A percentile compares a stretch with the other conserved stretches of the same genome.
These are phyloP conservation scores for Neoseiulus cucumeris DNA, from an alignment of 1,140 invertebrate species.

Conservation along the genomic window DNA sequence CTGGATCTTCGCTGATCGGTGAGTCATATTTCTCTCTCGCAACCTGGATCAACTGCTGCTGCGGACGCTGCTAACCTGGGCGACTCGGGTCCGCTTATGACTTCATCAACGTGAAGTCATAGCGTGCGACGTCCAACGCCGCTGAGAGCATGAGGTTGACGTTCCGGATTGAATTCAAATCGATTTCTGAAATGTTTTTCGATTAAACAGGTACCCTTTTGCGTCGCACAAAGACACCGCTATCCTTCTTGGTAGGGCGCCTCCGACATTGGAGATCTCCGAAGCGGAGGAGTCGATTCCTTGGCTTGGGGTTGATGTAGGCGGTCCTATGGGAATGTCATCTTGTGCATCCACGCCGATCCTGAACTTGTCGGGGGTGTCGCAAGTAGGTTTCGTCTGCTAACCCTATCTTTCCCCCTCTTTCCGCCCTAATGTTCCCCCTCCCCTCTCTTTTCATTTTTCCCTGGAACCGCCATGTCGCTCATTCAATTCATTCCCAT, in stretches of 20 bases:
- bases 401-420: not conserved
- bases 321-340: not conserved
- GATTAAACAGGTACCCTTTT: constrained; percentile 1
- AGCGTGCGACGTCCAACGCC: too few species aligned
- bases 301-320: not conserved
- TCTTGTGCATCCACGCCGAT: constrained; percentile 2
- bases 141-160: too few species aligned
- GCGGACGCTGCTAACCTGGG: too few species aligned
- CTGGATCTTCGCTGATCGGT: constrained; percentile 40
- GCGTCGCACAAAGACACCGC: not conserved
- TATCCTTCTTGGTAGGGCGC: not conserved
- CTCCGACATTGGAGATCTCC: not conserved
- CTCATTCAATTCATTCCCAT: too few species aligned
- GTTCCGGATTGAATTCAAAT: too few species aligned
- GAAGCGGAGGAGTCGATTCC: not conserved
- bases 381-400: constrained; percentile 11
- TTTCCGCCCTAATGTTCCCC: too few species aligned
- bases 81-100: too few species aligned
- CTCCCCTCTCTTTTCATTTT: too few species aligned
- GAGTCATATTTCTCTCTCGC: not conserved
- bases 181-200: too few species aligned
- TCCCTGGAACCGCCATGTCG: too few species aligned
- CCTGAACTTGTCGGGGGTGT: constrained; percentile 3
- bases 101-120: too few species aligned
- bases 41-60: not conserved